Evolutionary conservation across 2,888 invertebrate genomes (phyloP).

Genomic region (Apodemia zela): DNA sequence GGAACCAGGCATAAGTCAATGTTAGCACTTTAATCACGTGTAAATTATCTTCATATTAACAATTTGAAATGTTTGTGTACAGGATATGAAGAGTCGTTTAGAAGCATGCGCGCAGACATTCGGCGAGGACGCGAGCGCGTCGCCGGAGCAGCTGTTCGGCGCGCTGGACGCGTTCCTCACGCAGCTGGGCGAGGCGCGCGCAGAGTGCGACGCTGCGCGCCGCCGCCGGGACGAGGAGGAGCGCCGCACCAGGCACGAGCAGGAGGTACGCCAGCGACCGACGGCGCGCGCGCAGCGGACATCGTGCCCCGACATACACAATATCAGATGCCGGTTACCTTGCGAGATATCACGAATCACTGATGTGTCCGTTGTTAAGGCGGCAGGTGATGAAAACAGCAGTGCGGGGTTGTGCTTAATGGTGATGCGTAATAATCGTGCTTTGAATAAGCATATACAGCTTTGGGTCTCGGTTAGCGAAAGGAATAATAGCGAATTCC

Average conservation of each 20-base stretch:
- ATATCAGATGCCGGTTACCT: too few species aligned
- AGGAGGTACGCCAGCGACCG: slow-evolving; percentile 75
- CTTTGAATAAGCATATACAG: too few species aligned
- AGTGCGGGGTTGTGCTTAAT: too few species aligned
- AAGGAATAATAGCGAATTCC: too few species aligned
- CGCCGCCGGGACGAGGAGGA: slow-evolving; percentile 94
- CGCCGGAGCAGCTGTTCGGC: slow-evolving; percentile 96
- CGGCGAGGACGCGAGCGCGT: slow-evolving; percentile 92
- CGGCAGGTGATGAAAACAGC: too few species aligned
- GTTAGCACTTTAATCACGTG: too few species aligned
- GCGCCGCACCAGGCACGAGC: slow-evolving; percentile 92
- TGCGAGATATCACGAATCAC: too few species aligned
- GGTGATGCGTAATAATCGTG: too few species aligned
- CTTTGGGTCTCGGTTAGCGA: too few species aligned
- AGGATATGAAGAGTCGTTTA: slow-evolving; percentile 96
- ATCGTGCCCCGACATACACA: background rate
- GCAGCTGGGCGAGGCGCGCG: slow-evolving; percentile 90
- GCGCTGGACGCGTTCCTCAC: slow-evolving; percentile 93
- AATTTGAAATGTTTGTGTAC: background rate
- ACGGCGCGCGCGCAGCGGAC: background rate
- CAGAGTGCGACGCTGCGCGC: slow-evolving; percentile 92
- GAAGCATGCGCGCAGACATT: slow-evolving; percentile 93
- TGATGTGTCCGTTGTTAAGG: too few species aligned
- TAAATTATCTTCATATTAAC: too few species aligned
- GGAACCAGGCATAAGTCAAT: too few species aligned